Conservation (phyloP, 1,140 invertebrate genomes). For the Mactra quadrangularis region DNA sequence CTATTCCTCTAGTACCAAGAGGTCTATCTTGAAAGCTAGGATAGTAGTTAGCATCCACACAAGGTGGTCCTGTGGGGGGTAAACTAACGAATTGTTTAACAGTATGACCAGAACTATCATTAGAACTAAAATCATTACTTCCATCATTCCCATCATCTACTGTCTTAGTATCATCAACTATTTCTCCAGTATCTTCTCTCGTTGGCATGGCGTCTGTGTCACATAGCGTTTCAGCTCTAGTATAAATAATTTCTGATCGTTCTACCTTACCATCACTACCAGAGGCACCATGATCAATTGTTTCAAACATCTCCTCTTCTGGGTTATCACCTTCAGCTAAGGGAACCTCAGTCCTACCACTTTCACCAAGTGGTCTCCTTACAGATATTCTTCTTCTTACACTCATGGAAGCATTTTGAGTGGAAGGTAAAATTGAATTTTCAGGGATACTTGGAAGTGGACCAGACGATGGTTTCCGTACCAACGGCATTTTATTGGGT, state of each 20-base stretch:
- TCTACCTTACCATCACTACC: neutral
- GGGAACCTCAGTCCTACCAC: neutral
- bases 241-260: neutral
- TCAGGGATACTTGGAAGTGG: conserved; percentile 50
- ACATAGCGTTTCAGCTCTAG: conserved; percentile 14
- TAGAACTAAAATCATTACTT: neutral
- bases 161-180: neutral
- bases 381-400: conserved; percentile 3
- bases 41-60: conserved; percentile 7
- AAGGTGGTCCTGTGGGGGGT: conserved; percentile 39
- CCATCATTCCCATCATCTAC: too few species aligned
- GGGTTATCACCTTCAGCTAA: neutral
- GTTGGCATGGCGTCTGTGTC: conserved; percentile 36
- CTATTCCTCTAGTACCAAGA: conserved; percentile 49
- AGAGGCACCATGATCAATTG: neutral
- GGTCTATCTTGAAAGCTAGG: conserved; percentile 39
- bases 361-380: neutral
- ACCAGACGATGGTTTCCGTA: neutral
- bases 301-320: neutral
- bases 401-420: neutral
- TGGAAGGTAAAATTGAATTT: neutral
- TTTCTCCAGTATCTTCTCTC: neutral
- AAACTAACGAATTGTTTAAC: neutral
- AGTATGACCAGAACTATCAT: neutral
- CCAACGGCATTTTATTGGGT: neutral